Percentiles rank a stretch among this genome's conserved stretches.
phyloP scores from a whole-genome alignment of 2,113 vertebrate species.

The Spea bombifrons region DNA sequence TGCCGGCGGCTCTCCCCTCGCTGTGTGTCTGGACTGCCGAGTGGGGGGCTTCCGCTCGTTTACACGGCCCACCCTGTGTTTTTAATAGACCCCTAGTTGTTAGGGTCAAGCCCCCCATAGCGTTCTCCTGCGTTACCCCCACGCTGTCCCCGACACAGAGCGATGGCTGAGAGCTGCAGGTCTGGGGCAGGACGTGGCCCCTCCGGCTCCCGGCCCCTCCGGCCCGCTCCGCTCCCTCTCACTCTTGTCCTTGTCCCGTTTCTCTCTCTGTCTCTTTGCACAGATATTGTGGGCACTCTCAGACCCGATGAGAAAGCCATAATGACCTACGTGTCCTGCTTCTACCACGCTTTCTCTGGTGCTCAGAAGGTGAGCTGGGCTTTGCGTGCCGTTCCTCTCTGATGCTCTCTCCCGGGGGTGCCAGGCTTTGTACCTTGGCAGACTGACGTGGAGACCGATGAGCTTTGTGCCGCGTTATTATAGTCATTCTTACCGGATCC shows the following conservation, averaged over 20 bases:
- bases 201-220: background rate
- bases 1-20: constrained; percentile 26
- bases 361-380: constrained; percentile 87
- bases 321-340: constrained; percentile 99
- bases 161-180: constrained; percentile 38
- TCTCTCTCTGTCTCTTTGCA: constrained; percentile 54
- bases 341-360: constrained; percentile 98
- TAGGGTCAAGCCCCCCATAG: too few species aligned
- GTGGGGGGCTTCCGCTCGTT: background rate
- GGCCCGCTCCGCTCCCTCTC: constrained; percentile 11
- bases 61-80: too few species aligned
- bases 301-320: constrained; percentile 97
- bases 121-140: background rate
- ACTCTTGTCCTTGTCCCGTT: constrained; percentile 43
- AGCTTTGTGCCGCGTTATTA: too few species aligned
- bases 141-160: constrained; percentile 23
- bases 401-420: background rate
- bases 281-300: constrained; percentile 97
- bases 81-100: too few species aligned
- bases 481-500: too few species aligned
- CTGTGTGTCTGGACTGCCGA: constrained; percentile 3
- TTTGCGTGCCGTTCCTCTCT: background rate
- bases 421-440: too few species aligned
- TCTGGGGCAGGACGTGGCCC: constrained; percentile 21
- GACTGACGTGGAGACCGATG: too few species aligned